These are phyloP conservation scores for Syrphus vitripennis DNA, from an alignment of 2,888 invertebrate genomes.

Conservation along the genomic window DNA sequence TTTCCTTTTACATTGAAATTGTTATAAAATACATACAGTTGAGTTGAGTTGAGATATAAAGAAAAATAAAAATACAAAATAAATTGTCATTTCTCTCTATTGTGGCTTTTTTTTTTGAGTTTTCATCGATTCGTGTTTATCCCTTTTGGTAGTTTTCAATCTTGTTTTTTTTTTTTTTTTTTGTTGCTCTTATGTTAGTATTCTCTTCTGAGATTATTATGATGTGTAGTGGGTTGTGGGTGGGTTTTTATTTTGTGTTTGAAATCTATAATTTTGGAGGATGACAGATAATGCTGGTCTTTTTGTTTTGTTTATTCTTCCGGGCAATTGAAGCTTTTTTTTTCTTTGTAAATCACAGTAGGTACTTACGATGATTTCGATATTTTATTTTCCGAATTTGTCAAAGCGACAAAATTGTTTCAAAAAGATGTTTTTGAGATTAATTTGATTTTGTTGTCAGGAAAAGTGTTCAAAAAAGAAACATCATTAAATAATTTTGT, in stretches of 20 bases:
- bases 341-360: neutral
- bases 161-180: neutral
- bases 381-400: neutral
- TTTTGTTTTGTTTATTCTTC: neutral
- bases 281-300: neutral
- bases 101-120: slow-evolving; percentile 41
- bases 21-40: neutral
- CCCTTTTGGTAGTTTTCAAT: neutral
- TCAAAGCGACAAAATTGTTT: neutral
- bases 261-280: neutral
- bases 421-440: neutral
- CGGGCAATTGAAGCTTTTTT: slow-evolving; percentile 16
- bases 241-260: slow-evolving; percentile 19
- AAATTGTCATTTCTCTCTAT: slow-evolving; percentile 30
- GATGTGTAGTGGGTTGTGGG: neutral
- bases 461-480: too few relatives aligned
- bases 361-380: neutral
- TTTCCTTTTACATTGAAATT: slow-evolving; percentile 15
- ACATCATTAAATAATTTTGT: too few relatives aligned
- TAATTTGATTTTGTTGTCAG: too few relatives aligned
- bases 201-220: neutral
- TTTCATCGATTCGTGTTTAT: slow-evolving; percentile 35
- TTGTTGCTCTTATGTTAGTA: neutral
- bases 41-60: neutral
- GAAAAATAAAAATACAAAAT: neutral